phyloP scores from a whole-genome alignment of 1,140 invertebrate genomes.

The Drosophila kanapiae region DNA sequence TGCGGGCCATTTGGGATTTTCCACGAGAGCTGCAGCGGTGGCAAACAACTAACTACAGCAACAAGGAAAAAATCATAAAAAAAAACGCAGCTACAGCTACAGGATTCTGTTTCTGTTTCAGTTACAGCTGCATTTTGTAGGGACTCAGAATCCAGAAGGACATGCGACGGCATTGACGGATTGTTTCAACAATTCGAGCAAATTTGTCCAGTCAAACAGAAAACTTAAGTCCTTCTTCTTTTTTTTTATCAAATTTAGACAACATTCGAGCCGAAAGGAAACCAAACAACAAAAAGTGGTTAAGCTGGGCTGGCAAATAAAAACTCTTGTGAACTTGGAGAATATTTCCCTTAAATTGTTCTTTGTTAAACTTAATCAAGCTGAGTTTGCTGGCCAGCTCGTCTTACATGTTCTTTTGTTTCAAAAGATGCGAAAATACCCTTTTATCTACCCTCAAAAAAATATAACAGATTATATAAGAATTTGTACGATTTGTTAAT shows the following conservation, averaged over 20 bases:
- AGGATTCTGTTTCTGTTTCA: conserved; percentile 13
- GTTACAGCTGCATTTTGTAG: conserved; percentile 7
- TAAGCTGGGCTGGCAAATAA: not conserved
- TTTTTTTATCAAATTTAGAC: conserved; percentile 45
- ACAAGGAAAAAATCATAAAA: not conserved
- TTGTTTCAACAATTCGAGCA: conserved; percentile 51
- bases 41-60: conserved; percentile 20
- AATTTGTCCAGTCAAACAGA: conserved; percentile 55
- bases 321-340: not conserved
- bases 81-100: conserved; percentile 4
- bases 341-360: not conserved
- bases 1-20: conserved; percentile 40
- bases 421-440: too few species aligned
- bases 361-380: too few species aligned
- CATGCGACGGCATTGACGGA: conserved; percentile 47
- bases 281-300: conserved; percentile 30
- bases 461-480: too few species aligned
- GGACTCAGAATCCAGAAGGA: conserved; percentile 35
- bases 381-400: too few species aligned
- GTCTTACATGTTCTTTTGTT: too few species aligned
- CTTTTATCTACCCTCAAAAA: too few species aligned
- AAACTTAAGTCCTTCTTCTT: conserved; percentile 20
- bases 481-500: too few species aligned
- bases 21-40: conserved; percentile 8
- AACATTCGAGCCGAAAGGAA: conserved; percentile 28